Evolutionary conservation across 2,888 invertebrate genomes (phyloP), one percentile per base, ranked within the genome.

Genomic region (Euphydryas editha): DNA sequence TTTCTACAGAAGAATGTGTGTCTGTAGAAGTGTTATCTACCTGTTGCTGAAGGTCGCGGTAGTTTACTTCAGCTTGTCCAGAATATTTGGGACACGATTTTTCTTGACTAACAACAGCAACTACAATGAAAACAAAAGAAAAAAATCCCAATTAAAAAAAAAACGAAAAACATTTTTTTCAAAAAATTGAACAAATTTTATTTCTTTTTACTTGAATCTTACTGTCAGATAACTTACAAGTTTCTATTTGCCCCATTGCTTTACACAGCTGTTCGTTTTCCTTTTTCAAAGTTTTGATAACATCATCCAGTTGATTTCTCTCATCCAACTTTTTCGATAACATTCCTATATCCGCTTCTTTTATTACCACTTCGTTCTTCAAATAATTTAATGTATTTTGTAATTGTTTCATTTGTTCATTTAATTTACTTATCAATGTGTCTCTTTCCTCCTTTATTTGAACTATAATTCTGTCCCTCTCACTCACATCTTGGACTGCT

Each of bases 21-120:
- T 90, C 88, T 74, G 85, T 83, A 70, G 87, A 81, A 74, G 81
- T 72, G 75, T 81, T 88, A 90, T 87, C 84, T 88, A 90, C 90
- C 90, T 90, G 88, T 61, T 81, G 78, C n/a, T 76, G 74, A 24
- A 70, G 69, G 36, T 81, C 76, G 60, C 82, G 83, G 18, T 82
- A 81, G 72, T 77, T 80, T 62, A 24, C 24, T 13, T 82, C 85
- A 30, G 68, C 71, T 37, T 75, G 79, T 60, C 76, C 73, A 24
- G 75, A 74, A 37, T 78, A 73, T 78, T 83, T 84, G 47, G 75
- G 73, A 54, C 74, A 78, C 18, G 72, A 69, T 67, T 77, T 84
- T 63, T 87, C 87, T 69, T 84, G 82, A 58, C 76, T 79, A 59
- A 76, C 70, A 10, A 73, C 78, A 30, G 84, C 79, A 76, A 81